Evolutionary conservation across 1,140 invertebrate genomes (phyloP).

Genomic region (Zaprionus lachaisei): DNA sequence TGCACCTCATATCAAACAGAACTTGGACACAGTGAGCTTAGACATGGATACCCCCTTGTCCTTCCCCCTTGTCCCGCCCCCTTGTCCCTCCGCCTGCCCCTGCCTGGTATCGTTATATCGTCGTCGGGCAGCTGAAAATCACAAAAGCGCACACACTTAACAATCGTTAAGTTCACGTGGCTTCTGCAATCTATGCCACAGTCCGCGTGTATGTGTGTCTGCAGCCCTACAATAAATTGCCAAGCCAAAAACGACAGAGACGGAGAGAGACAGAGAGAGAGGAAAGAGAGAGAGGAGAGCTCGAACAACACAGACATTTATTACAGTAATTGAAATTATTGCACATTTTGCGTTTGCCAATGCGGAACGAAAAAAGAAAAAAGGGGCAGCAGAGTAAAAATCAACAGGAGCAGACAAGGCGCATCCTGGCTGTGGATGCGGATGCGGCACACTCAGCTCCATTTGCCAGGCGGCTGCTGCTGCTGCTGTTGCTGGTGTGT

Average conservation of each 20-base stretch:
- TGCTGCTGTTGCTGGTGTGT: conserved; percentile 39
- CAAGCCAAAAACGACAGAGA: conserved; percentile 38
- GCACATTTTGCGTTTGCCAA: conserved; percentile 80
- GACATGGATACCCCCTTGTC: background rate
- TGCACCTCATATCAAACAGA: conserved; percentile 58
- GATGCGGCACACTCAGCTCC: background rate
- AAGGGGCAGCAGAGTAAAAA: conserved; percentile 13
- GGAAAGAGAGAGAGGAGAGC: conserved; percentile 19
- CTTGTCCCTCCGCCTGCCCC: background rate
- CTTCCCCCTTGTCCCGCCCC: background rate
- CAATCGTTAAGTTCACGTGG: conserved; percentile 60
- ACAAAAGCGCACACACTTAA: conserved; percentile 54
- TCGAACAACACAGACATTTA: conserved; percentile 79
- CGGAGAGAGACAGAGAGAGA: conserved; percentile 12
- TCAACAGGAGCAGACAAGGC: conserved; percentile 40
- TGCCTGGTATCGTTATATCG: background rate
- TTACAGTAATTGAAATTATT: conserved; percentile 84
- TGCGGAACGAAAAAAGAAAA: conserved; percentile 30
- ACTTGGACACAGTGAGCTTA: conserved; percentile 26
- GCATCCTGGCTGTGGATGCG: conserved; percentile 20
- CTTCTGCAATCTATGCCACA: conserved; percentile 44
- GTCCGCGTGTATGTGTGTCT: conserved; percentile 23
- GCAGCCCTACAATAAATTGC: conserved; percentile 64
- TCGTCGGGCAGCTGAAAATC: conserved; percentile 41
- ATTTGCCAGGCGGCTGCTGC: conserved; percentile 12